Evolutionary conservation across 2,888 invertebrate species (phyloP).

Genomic region (Parochlus steinenii): DNA sequence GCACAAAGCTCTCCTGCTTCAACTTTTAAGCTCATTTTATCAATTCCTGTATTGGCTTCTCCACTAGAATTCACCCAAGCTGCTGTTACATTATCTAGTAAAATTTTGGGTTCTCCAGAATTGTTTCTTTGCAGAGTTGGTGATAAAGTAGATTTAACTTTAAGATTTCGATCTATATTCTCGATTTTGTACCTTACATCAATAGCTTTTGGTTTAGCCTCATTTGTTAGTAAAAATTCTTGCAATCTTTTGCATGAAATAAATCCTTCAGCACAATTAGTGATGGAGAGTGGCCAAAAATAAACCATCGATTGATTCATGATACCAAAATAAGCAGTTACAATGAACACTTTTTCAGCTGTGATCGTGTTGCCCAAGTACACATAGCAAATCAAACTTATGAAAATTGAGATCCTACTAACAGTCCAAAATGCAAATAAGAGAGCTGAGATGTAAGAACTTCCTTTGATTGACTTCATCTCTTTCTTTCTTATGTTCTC

Average conservation of each 20-base stretch:
- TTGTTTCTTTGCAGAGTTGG: no score
- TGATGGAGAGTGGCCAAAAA: slow-evolving; percentile 63
- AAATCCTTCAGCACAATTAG: slow-evolving; percentile 56
- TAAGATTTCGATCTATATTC: no score
- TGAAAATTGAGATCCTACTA: slow-evolving; percentile 60
- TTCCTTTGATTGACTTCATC: slow-evolving; percentile 46
- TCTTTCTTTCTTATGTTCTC: slow-evolving; percentile 55
- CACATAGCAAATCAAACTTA: slow-evolving; percentile 54
- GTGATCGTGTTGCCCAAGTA: slow-evolving; percentile 46
- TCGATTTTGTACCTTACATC: no score
- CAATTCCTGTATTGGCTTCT: slow-evolving; percentile 9
- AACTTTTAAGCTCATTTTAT: slow-evolving; percentile 13
- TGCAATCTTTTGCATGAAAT: slow-evolving; percentile 58
- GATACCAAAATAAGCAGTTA: slow-evolving; percentile 67
- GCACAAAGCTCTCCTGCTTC: slow-evolving; percentile 19
- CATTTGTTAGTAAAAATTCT: slow-evolving; percentile 36
- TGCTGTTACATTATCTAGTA: slow-evolving; percentile 12
- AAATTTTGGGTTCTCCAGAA: no score
- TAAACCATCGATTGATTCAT: slow-evolving; percentile 62
- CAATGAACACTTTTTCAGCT: slow-evolving; percentile 60
- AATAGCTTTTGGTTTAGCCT: slow-evolving; percentile 19
- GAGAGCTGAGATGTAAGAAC: slow-evolving; percentile 48
- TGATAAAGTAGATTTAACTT: no score
- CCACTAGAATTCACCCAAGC: slow-evolving; percentile 9
- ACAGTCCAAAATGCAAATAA: slow-evolving; percentile 58